Conservation (phyloP, 1,140 invertebrate species). For the Heliconius hermathena region DNA sequence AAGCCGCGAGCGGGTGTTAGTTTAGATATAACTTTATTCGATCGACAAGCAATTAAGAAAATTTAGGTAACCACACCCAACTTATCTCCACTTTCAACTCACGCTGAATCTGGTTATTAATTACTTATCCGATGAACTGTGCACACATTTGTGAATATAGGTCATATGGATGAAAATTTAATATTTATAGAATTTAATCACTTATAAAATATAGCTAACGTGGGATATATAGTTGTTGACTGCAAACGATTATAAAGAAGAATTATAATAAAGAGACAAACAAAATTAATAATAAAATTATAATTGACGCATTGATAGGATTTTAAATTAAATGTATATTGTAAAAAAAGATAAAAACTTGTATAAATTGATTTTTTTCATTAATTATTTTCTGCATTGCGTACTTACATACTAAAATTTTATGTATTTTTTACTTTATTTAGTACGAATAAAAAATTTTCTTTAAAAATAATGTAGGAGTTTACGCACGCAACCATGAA, state of each 20-base stretch:
- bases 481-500: neutral
- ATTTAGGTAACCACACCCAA: neutral
- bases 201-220: neutral
- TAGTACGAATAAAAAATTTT: too few species aligned
- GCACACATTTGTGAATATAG: neutral
- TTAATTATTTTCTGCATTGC: too few species aligned
- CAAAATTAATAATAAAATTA: too few species aligned
- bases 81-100: neutral
- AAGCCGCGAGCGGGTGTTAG: too few species aligned
- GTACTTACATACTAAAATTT: too few species aligned
- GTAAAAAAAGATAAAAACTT: too few species aligned
- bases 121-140: neutral
- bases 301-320: too few species aligned
- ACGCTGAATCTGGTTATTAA: neutral
- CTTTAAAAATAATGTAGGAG: neutral
- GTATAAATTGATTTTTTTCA: too few species aligned
- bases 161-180: neutral
- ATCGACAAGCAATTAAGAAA: neutral
- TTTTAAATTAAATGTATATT: too few species aligned
- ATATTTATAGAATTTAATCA: neutral
- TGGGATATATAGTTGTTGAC: neutral
- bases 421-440: too few species aligned
- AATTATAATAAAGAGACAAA: neutral
- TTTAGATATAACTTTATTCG: neutral
- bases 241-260: neutral